A percentile compares a stretch with the other conserved stretches of the same genome.
phyloP scores from a whole-genome alignment of 92 coral and sea anemone species.

The Micromussa lordhowensis region DNA sequence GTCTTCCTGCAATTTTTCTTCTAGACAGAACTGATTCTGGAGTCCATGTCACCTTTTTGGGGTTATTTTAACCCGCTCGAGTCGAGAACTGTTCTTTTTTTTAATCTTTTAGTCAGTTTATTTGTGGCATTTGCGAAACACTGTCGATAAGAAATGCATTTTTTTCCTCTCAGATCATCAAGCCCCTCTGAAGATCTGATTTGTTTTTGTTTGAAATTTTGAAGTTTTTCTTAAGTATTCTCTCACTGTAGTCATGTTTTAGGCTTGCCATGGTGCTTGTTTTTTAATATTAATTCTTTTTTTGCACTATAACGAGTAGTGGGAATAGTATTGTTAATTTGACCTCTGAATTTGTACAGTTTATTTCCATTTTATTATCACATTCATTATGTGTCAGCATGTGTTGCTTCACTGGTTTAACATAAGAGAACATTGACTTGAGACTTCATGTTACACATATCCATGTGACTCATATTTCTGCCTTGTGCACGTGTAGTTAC shows the following conservation, averaged over 20 bases:
- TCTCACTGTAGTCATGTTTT: neutral
- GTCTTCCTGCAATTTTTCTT: neutral
- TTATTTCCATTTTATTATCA: neutral
- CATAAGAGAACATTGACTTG: constrained; percentile 39
- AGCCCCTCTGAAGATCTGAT: neutral
- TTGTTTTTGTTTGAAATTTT: neutral
- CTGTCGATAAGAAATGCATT: neutral
- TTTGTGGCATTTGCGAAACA: neutral
- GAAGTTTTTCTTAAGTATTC: neutral
- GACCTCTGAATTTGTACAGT: neutral
- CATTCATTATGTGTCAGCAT: constrained; percentile 40
- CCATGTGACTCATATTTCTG: constrained; percentile 35
- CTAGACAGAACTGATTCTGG: too few species aligned
- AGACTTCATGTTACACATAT: constrained; percentile 45
- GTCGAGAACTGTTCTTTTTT: neutral
- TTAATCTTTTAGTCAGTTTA: neutral
- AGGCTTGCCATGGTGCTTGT: neutral
- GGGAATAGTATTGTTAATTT: neutral
- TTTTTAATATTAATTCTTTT: neutral
- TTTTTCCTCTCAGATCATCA: neutral
- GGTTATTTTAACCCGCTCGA: neutral
- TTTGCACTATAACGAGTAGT: neutral
- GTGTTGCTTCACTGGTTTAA: neutral
- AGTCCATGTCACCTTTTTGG: too few species aligned
- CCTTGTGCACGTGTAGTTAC: constrained; percentile 8